Evolutionary conservation across 2,888 invertebrate genomes (phyloP), one percentile per base, ranked within the genome.

Genomic region (Drosophila buzzatii): DNA sequence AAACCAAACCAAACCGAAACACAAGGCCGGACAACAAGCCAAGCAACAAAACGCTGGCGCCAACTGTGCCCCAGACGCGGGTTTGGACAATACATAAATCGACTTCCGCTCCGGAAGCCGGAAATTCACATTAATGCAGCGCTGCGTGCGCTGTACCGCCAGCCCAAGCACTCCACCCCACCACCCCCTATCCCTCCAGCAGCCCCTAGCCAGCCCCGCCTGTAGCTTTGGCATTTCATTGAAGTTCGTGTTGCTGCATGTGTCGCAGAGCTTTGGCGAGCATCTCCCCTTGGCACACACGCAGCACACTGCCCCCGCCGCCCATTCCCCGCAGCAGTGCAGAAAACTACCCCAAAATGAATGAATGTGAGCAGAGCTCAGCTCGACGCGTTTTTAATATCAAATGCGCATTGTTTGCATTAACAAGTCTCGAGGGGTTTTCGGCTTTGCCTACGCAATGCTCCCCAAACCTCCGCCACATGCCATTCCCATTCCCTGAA

Each of bases 321-420:
- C 33, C 20, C 2, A 1, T 5, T 6, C 1, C 4, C 12, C 35
- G 42, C 27, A 51, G 7, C 52, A 52, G 52, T 52, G 35, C 35
- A 23, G 20, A 53, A 53, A 53, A 53, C 53, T 37, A 53, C 53
- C 53, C 53, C 37, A 35, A 33, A n/a, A 14, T 12, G 12, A 37
- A 20, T 23, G 53, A 37, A 37, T 20, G 53, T 10, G 20, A 16
- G 35, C 44, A 20, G 8, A 9, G 31, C 42, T 51, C 23, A 9
- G 6, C 60, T 55, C 37, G 23, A 62, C 63, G 57, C 65, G 70
- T 79, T 81, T 76, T 81, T 72, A 79, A 85, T 89, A 86, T 85
- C 76, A 89, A 85, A 85, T 85, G 82, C 84, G 77, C 82, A 85
- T 85, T 88, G 89, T 85, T 81, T 89, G 90, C 88, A 91, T 91